Evolutionary conservation across 2,888 invertebrate species (phyloP).

Genomic region (Syrista parreyssii): DNA sequence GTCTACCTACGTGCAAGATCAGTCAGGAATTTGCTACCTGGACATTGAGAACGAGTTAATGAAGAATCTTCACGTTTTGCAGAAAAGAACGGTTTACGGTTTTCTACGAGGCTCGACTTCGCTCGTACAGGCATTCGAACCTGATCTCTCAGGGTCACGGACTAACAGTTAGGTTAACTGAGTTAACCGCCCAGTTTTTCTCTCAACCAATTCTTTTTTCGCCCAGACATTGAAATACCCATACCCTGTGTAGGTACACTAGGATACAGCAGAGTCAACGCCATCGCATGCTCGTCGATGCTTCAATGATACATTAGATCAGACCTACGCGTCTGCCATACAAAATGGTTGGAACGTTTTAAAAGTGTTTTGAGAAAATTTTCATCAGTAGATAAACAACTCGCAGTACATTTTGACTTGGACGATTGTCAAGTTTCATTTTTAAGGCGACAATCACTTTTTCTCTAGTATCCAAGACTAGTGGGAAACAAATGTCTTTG

Average conservation of each 20-base stretch:
- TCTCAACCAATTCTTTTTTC: neutral
- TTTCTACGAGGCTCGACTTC: neutral
- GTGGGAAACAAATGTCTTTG: neutral
- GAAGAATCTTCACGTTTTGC: neutral
- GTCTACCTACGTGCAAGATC: neutral
- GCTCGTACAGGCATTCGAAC: neutral
- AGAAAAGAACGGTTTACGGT: neutral
- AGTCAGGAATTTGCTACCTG: neutral
- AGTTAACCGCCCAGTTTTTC: neutral
- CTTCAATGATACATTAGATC: neutral
- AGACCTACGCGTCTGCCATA: neutral
- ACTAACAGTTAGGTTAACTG: conserved; percentile 3
- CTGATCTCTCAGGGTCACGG: conserved; percentile 8
- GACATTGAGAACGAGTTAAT: neutral
- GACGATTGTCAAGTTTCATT: too few species aligned
- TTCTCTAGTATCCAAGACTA: too few species aligned
- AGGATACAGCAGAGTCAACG: neutral
- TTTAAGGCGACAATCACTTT: too few species aligned
- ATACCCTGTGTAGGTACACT: neutral
- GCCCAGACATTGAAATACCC: neutral
- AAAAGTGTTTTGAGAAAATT: too few species aligned
- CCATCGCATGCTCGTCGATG: neutral
- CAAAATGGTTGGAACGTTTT: too few species aligned
- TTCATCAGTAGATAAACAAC: too few species aligned
- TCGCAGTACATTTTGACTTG: too few species aligned